Evolutionary conservation across 2,113 vertebrate genomes (phyloP).

Genomic region (Osmerus mordax): DNA sequence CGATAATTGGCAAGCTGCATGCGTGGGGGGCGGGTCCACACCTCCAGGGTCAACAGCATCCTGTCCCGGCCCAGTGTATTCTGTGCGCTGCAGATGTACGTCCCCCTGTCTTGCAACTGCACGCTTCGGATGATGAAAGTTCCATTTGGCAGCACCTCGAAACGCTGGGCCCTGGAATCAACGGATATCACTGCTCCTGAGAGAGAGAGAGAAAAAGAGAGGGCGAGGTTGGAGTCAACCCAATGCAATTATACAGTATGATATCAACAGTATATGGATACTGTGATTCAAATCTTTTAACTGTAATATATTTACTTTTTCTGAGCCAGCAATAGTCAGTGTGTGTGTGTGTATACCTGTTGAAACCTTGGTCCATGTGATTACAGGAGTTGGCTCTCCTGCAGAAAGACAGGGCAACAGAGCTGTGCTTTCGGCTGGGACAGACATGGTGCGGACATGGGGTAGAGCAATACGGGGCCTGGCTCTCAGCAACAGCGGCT

Average conservation of each 20-base stretch:
- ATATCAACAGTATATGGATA: not conserved
- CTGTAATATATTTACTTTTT: not conserved
- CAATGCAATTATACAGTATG: not conserved
- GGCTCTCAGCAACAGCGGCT: constrained; percentile 22
- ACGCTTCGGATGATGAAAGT: constrained; percentile 80
- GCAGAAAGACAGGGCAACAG: constrained; percentile 78
- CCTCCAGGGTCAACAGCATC: constrained; percentile 72
- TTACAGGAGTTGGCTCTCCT: constrained; percentile 80
- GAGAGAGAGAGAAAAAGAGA: constrained; percentile 1
- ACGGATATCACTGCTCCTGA: constrained; percentile 82
- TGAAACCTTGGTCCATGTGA: constrained; percentile 91
- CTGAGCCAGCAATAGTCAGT: not conserved
- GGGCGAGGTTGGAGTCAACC: not conserved
- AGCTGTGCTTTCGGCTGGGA: constrained; percentile 74
- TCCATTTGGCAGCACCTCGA: constrained; percentile 86
- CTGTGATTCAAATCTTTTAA: not conserved
- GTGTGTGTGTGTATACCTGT: constrained; percentile 75
- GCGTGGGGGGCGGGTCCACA: constrained; percentile 79
- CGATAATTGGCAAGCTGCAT: constrained; percentile 73
- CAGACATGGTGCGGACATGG: constrained; percentile 66
- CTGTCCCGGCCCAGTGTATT: constrained; percentile 81
- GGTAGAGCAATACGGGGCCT: constrained; percentile 79
- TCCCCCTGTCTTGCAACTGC: constrained; percentile 86
- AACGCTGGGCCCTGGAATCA: constrained; percentile 75
- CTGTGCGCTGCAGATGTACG: constrained; percentile 84